Conservation (phyloP, 2,888 invertebrate species). For the Patella depressa region DNA sequence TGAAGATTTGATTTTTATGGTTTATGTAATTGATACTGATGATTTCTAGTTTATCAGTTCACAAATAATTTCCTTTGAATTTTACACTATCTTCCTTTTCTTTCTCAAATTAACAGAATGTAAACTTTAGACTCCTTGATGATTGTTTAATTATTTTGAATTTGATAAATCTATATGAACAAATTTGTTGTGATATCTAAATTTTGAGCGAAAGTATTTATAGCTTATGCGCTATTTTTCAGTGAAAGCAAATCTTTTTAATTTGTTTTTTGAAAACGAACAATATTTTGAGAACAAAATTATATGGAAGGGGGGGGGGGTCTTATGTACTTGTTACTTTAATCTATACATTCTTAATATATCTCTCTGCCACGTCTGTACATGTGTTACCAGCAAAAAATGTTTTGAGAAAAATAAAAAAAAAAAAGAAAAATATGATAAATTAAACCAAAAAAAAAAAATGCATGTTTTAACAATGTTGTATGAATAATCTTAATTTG, state of each 20-base stretch:
- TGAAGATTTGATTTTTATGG: conserved; percentile 80
- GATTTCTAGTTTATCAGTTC: conserved; percentile 35
- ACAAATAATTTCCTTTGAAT: not conserved
- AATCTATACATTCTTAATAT: not conserved
- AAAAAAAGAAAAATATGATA: conserved; percentile 25
- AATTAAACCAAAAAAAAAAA: conserved; percentile 19
- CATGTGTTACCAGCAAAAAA: conserved; percentile 20
- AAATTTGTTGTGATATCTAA: no score
- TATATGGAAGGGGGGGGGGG: no score
- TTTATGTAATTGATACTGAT: conserved; percentile 68
- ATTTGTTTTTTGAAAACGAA: no score
- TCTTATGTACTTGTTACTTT: no score
- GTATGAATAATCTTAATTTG: not conserved
- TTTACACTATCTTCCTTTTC: conserved; percentile 8
- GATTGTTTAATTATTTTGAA: no score
- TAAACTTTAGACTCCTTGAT: not conserved
- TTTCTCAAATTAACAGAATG: not conserved
- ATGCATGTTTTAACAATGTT: conserved; percentile 1
- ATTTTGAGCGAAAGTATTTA: not conserved
- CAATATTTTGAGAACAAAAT: no score
- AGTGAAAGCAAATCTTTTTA: conserved; percentile 1
- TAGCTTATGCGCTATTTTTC: not conserved
- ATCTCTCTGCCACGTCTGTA: conserved; percentile 33
- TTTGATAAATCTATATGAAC: no score
- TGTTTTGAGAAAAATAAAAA: conserved; percentile 4